phyloP scores from a whole-genome alignment of 1,140 invertebrate species.

The Platyscapa corneri region DNA sequence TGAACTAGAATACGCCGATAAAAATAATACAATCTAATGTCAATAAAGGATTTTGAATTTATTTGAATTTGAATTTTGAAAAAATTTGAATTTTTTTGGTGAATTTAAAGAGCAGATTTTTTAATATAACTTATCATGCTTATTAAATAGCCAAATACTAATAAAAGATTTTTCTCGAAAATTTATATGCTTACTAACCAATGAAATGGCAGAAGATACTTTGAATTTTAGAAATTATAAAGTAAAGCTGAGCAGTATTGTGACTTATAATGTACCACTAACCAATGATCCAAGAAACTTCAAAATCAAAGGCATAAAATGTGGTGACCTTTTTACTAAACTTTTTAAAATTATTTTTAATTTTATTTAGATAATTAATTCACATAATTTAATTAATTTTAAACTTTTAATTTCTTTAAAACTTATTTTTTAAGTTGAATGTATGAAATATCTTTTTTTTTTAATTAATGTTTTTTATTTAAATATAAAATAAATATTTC shows the following conservation, averaged over 20 bases:
- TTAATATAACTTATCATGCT: background rate
- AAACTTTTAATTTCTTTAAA: too few species aligned
- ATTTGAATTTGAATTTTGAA: too few species aligned
- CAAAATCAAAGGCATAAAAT: conserved; percentile 68
- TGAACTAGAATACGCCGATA: background rate
- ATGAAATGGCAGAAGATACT: conserved; percentile 21
- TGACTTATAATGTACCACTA: conserved; percentile 70
- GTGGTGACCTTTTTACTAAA: conserved; percentile 60
- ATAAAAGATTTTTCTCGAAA: conserved; percentile 10
- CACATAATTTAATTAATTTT: too few species aligned
- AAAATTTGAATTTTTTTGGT: too few species aligned
- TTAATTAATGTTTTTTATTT: too few species aligned
- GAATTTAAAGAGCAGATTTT: too few species aligned
- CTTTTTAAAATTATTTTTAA: background rate
- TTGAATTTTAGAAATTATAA: conserved; percentile 54
- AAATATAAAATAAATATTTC: too few species aligned
- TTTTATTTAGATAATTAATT: background rate
- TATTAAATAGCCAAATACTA: background rate
- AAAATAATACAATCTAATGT: too few species aligned
- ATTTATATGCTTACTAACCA: conserved; percentile 31
- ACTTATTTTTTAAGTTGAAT: too few species aligned
- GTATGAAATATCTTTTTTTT: too few species aligned
- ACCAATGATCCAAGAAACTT: conserved; percentile 62
- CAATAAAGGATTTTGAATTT: too few species aligned
- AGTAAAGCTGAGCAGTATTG: conserved; percentile 69